A percentile compares a stretch with the other conserved stretches of the same genome.
These are phyloP conservation scores for Cheirogaleus medius DNA, from an alignment of 2,113 vertebrate species.

Conservation along the genomic window DNA sequence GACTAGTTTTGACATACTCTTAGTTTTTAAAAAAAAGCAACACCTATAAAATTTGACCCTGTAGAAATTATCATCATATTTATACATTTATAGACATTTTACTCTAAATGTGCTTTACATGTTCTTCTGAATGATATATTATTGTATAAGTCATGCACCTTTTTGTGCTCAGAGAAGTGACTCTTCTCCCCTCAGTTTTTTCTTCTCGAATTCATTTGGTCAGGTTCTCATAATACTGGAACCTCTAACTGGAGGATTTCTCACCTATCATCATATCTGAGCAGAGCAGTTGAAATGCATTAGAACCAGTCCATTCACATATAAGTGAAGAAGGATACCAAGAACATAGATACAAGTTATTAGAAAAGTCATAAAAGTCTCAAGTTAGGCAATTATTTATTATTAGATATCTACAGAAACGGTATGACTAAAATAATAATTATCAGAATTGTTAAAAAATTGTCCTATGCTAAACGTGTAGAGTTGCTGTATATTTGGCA, in stretches of 20 bases:
- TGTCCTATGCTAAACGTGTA: background rate
- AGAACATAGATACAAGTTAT: background rate
- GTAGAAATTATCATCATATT: background rate
- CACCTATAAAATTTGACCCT: background rate
- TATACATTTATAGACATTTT: background rate
- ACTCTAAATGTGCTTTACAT: constrained; percentile 5
- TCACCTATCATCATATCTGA: background rate
- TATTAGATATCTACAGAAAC: background rate
- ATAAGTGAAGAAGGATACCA: background rate
- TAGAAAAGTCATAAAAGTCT: background rate
- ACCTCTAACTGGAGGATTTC: background rate
- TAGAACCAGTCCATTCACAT: background rate
- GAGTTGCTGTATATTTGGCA: background rate
- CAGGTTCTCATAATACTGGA: background rate
- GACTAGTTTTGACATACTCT: background rate
- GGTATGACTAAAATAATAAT: background rate
- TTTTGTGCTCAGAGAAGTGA: background rate
- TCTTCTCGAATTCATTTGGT: background rate
- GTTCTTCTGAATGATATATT: background rate
- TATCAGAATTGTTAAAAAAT: background rate
- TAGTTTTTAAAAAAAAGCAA: background rate
- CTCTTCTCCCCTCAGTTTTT: background rate
- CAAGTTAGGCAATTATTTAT: background rate
- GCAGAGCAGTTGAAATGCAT: background rate
- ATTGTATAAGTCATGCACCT: background rate